Evolutionary conservation across 2,888 invertebrate species (phyloP).

Genomic region (Hypercompe scribonia): DNA sequence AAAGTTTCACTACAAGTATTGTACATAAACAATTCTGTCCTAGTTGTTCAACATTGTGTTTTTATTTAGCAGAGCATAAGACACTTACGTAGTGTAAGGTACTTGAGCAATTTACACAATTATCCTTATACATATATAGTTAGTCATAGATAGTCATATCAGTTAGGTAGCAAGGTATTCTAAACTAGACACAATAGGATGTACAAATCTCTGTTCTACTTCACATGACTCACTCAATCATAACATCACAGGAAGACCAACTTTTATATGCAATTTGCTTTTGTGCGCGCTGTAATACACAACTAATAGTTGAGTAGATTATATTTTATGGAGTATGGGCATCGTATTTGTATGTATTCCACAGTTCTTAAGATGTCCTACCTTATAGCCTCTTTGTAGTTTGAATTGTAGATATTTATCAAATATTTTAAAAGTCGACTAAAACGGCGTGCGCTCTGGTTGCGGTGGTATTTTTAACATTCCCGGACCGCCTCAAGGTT

Average conservation of each 20-base stretch:
- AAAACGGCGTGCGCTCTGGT: constrained; percentile 67
- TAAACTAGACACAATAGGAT: constrained; percentile 43
- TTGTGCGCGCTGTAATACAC: constrained; percentile 32
- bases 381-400: constrained; percentile 32
- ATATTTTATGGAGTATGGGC: constrained; percentile 3
- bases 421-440: constrained; percentile 66
- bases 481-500: constrained; percentile 86
- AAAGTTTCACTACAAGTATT: not conserved
- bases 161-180: constrained; percentile 21
- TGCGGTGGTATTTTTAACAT: constrained; percentile 85
- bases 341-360: not conserved
- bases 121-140: not conserved
- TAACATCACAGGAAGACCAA: constrained; percentile 55
- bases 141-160: constrained; percentile 8
- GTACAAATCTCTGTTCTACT: constrained; percentile 48
- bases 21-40: not conserved
- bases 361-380: not conserved
- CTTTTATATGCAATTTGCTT: constrained; percentile 55
- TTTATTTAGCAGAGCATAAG: not conserved
- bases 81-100: not conserved
- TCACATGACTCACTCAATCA: constrained; percentile 54
- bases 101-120: constrained; percentile 6
- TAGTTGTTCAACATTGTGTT: not conserved
- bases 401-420: constrained; percentile 56
- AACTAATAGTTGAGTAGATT: constrained; percentile 28